Conservation (phyloP, 1,140 invertebrate species). For the Drosophila serrata region DNA sequence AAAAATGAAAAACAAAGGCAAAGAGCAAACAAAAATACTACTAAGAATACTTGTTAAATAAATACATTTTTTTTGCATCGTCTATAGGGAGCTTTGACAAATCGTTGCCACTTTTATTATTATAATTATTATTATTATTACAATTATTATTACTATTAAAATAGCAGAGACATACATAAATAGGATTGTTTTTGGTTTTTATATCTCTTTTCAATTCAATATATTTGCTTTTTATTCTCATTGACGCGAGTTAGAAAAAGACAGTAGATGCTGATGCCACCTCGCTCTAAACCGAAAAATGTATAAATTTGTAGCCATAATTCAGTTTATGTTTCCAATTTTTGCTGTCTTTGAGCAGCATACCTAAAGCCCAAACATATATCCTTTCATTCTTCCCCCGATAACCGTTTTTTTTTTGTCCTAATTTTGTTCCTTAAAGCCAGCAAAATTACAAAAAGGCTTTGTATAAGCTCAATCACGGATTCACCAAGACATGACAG, state of each 20-base stretch:
- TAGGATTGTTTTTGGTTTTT: neutral
- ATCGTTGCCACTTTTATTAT: slow-evolving; percentile 18
- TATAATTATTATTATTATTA: neutral
- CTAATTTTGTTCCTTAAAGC: neutral
- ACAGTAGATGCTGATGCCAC: slow-evolving; percentile 31
- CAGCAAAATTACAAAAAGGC: neutral
- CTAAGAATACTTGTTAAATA: slow-evolving; percentile 44
- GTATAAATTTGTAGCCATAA: slow-evolving; percentile 9
- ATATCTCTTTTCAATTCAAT: too few species aligned
- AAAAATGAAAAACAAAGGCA: slow-evolving; percentile 16
- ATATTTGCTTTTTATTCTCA: neutral
- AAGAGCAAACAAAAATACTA: slow-evolving; percentile 24
- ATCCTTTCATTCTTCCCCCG: neutral
- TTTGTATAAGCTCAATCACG: slow-evolving; percentile 1
- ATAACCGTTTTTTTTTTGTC: neutral
- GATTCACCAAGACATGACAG: slow-evolving; percentile 3
- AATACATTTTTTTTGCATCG: neutral
- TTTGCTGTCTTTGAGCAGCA: neutral
- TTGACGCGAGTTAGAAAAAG: slow-evolving; percentile 52
- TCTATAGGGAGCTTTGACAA: slow-evolving; percentile 33
- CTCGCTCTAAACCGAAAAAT: slow-evolving; percentile 18
- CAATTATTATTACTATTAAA: neutral
- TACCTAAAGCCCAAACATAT: neutral
- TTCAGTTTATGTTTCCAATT: neutral
- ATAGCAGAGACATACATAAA: neutral